Evolutionary conservation across 2,888 invertebrate genomes (phyloP).

Genomic region (Scaptodrosophila latifasciaeformis): DNA sequence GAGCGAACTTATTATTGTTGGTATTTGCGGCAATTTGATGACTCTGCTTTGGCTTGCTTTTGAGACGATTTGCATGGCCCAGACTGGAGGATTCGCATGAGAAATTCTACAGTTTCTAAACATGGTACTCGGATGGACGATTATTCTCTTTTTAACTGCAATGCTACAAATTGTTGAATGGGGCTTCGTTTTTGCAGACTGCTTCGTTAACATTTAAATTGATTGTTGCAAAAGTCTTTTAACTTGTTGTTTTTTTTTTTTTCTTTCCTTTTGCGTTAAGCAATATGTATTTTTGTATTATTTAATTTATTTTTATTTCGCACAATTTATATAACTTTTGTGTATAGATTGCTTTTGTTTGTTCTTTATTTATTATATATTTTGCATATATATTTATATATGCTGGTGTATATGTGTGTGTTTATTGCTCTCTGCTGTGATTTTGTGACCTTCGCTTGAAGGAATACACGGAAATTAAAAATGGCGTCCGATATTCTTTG

Average conservation of each 20-base stretch:
- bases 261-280: no score
- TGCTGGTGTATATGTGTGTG: conserved; percentile 5
- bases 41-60: conserved; percentile 35
- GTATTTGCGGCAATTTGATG: conserved; percentile 38
- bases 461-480: conserved; percentile 37
- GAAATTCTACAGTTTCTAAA: conserved; percentile 82
- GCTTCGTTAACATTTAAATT: conserved; percentile 59
- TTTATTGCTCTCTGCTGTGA: conserved; percentile 14
- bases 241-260: conserved; percentile 27
- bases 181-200: conserved; percentile 17
- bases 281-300: no score
- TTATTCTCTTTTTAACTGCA: conserved; percentile 90
- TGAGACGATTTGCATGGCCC: conserved; percentile 49
- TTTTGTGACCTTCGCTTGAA: conserved; percentile 38
- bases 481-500: conserved; percentile 32
- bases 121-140: conserved; percentile 91
- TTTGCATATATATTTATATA: conserved; percentile 16
- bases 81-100: conserved; percentile 40
- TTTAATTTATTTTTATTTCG: no score
- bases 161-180: conserved; percentile 60
- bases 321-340: no score
- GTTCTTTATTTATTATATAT: conserved; percentile 6
- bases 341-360: no score
- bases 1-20: conserved; percentile 40
- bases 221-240: conserved; percentile 21